Evolutionary conservation across 2,113 vertebrate genomes (phyloP).

Genomic region (Mystacornis crossleyi): DNA sequence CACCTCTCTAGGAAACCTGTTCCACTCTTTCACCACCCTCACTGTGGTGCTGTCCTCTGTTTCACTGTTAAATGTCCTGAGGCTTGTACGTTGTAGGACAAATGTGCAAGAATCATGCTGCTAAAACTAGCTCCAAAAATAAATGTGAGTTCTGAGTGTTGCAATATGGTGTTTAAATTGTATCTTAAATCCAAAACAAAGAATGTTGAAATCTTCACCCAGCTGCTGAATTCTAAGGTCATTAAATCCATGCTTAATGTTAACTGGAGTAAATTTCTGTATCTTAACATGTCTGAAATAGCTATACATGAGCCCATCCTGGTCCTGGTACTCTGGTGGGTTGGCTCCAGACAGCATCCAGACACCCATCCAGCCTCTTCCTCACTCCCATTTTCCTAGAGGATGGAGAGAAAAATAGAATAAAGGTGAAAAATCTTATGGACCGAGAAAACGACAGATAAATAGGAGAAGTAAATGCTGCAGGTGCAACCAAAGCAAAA

Average conservation of each 20-base stretch:
- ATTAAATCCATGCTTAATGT: background rate
- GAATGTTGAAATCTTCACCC: accelerated
- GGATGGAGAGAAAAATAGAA: background rate
- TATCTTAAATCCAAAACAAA: background rate
- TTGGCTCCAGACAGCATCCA: background rate
- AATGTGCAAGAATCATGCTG: background rate
- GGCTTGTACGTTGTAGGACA: background rate
- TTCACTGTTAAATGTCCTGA: background rate
- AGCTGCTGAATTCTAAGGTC: background rate
- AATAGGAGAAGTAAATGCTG: background rate
- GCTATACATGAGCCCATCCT: background rate
- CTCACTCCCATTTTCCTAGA: background rate
- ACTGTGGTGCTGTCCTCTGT: background rate
- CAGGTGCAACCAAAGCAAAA: background rate
- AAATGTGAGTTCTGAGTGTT: background rate
- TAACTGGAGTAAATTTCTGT: background rate
- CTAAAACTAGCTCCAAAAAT: background rate
- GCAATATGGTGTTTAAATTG: background rate
- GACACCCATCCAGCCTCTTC: background rate
- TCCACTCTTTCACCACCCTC: background rate
- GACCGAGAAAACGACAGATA: background rate
- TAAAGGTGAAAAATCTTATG: background rate
- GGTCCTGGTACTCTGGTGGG: background rate
- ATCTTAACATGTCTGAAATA: background rate
- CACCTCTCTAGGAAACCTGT: background rate